Evolutionary conservation across 1,140 invertebrate species (phyloP).

Genomic region (Scaptomyza graminum): DNA sequence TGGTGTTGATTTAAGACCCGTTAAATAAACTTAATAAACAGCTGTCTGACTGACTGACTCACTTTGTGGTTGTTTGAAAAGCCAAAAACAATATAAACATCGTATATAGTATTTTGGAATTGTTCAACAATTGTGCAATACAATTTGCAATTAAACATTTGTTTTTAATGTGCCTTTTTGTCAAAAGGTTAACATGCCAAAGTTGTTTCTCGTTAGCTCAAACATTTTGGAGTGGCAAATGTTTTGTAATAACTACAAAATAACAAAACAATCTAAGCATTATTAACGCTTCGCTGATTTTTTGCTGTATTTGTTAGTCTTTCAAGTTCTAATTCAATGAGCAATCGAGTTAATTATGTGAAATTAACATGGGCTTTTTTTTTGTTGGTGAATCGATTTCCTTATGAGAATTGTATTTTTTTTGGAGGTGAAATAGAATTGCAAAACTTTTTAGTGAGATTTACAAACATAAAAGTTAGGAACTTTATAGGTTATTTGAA

Average conservation of each 20-base stretch:
- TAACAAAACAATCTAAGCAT: conserved; percentile 42
- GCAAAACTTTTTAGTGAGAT: not conserved
- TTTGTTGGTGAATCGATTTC: not conserved
- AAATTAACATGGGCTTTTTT: conserved; percentile 47
- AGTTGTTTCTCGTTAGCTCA: conserved; percentile 1
- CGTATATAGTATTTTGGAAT: conserved; percentile 38
- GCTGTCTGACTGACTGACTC: conserved; percentile 21
- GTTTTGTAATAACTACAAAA: conserved; percentile 29
- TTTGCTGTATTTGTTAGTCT: conserved; percentile 1
- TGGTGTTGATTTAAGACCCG: conserved; percentile 8
- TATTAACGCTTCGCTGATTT: conserved; percentile 61
- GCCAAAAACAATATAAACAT: too few species aligned
- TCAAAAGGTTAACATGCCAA: conserved; percentile 14
- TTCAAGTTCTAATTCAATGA: conserved; percentile 30
- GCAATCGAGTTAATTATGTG: conserved; percentile 44
- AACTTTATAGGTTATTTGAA: conserved; percentile 23
- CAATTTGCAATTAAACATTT: conserved; percentile 48
- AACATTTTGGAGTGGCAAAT: conserved; percentile 23
- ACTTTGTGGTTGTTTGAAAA: not conserved
- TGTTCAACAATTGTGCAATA: conserved; percentile 61
- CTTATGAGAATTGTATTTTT: not conserved
- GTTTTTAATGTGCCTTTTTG: conserved; percentile 25
- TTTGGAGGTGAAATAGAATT: not conserved
- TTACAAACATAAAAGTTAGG: too few species aligned
- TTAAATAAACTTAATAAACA: conserved; percentile 1